Conservation (phyloP, 2,113 vertebrate species). For the Gymnocephalus cernua region DNA sequence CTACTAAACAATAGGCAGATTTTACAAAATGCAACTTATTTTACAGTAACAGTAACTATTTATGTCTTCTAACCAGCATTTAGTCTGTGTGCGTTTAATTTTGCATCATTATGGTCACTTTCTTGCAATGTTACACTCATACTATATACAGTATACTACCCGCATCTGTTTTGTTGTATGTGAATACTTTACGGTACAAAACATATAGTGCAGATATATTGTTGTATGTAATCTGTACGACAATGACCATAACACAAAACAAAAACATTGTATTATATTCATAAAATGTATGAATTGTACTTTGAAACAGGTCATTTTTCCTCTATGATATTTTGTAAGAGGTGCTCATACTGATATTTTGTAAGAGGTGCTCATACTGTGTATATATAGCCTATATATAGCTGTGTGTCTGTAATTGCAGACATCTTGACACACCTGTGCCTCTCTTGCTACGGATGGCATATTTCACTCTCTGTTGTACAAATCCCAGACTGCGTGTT, state of each 20-base stretch:
- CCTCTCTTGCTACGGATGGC: slow-evolving; percentile 6
- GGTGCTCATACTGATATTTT: neutral
- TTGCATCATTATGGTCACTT: neutral
- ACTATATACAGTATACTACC: neutral
- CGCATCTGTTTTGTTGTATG: neutral
- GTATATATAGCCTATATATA: slow-evolving; percentile 6
- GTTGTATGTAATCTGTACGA: neutral
- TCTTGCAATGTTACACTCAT: neutral
- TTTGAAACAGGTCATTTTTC: neutral
- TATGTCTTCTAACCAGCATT: neutral
- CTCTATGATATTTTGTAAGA: neutral
- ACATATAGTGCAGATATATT: neutral
- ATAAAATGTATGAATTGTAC: neutral
- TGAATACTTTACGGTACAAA: neutral
- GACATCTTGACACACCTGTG: slow-evolving; percentile 43
- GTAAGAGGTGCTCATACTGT: neutral
- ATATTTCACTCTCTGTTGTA: slow-evolving; percentile 39
- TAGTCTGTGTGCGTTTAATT: neutral
- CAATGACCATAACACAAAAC: neutral
- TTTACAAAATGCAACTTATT: neutral
- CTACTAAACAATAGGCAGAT: neutral
- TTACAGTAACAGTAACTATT: neutral
- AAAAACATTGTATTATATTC: neutral
- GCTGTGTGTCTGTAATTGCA: slow-evolving; percentile 28
- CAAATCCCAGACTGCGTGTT: slow-evolving; percentile 44